A percentile compares a stretch with the other conserved stretches of the same genome.
These are phyloP conservation scores for Xiphophorus maculatus DNA, from an alignment of 2,113 vertebrate genomes.

Conservation along the genomic window DNA sequence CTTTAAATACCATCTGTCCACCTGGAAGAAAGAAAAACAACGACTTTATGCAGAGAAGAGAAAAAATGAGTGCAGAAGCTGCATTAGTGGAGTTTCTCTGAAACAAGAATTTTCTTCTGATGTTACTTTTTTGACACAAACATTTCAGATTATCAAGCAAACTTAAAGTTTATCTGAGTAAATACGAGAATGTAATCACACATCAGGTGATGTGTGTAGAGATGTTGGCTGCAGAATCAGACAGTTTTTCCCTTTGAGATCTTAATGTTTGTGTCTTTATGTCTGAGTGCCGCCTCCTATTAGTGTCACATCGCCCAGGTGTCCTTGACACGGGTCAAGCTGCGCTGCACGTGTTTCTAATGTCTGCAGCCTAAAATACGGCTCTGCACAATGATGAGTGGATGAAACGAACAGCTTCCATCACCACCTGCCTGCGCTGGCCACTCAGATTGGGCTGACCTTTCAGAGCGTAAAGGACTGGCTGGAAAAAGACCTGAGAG, in stretches of 20 bases:
- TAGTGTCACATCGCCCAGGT: slow-evolving; percentile 65
- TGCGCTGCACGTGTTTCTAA: slow-evolving; percentile 35
- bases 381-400: slow-evolving; percentile 13
- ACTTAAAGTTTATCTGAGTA: too few species aligned
- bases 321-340: slow-evolving; percentile 62
- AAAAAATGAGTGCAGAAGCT: slow-evolving; percentile 19
- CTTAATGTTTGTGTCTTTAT: slow-evolving; percentile 70
- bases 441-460: slow-evolving; percentile 19
- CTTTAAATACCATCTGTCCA: slow-evolving; percentile 67
- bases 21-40: background rate
- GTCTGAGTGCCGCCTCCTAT: slow-evolving; percentile 58
- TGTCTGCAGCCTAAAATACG: slow-evolving; percentile 16
- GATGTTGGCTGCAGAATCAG: too few species aligned
- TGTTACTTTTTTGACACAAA: background rate
- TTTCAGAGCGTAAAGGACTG: background rate
- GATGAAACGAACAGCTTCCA: slow-evolving; percentile 22
- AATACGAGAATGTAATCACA: too few species aligned
- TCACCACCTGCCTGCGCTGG: slow-evolving; percentile 14
- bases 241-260: slow-evolving; percentile 42
- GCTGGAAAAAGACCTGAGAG: background rate
- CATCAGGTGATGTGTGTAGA: too few species aligned
- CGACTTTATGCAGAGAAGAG: background rate
- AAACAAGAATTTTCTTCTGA: background rate
- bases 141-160: background rate
- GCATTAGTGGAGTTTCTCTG: background rate